Conservation (phyloP, 2,113 vertebrate species). For the Eptesicus fuscus region DNA sequence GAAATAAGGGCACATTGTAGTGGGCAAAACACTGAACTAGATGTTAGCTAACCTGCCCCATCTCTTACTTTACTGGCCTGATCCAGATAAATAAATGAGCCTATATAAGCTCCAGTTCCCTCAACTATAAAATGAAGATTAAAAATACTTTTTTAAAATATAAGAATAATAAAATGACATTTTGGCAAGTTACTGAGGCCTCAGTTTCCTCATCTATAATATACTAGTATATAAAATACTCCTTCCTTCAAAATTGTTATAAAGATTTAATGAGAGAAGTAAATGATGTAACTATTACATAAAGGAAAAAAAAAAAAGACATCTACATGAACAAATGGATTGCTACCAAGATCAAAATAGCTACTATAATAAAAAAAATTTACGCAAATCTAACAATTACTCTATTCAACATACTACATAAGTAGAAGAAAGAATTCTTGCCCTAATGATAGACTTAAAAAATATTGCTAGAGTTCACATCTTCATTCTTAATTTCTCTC, state of each 20-base stretch:
- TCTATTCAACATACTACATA: neutral
- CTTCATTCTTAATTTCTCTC: slow-evolving; percentile 32
- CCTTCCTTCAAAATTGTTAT: neutral
- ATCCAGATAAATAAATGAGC: neutral
- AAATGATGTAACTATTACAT: neutral
- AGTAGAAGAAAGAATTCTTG: neutral
- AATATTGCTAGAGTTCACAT: neutral
- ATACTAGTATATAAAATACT: neutral
- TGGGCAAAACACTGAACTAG: neutral
- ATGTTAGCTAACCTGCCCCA: neutral
- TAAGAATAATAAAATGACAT: neutral
- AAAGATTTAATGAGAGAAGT: neutral
- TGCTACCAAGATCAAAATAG: neutral
- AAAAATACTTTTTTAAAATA: neutral
- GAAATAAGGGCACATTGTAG: neutral
- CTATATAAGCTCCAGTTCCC: neutral
- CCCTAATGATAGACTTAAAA: neutral
- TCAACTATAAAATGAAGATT: neutral
- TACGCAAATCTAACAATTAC: neutral
- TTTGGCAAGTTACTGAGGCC: neutral
- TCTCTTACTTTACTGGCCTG: neutral
- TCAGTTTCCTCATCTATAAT: neutral
- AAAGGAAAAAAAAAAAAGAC: neutral
- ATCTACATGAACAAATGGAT: slow-evolving; percentile 26
- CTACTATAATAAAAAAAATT: neutral